A percentile compares a stretch with the other conserved stretches of the same genome.
These are phyloP conservation scores for Scaptomyza pallida DNA, from an alignment of 1,140 invertebrate genomes.

Conservation along the genomic window DNA sequence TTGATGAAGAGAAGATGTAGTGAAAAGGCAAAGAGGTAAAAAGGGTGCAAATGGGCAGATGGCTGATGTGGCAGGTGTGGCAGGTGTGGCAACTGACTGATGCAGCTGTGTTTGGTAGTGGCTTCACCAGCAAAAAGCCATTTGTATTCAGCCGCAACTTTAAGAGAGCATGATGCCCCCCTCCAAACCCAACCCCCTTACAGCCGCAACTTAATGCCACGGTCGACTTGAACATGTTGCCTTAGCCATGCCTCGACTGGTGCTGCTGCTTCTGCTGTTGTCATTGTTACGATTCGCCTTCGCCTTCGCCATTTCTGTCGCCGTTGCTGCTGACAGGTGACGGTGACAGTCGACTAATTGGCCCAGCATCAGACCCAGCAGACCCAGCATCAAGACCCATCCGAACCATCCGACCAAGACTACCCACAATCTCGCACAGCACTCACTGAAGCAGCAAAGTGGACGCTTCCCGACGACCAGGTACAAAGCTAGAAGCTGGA, in stretches of 20 bases:
- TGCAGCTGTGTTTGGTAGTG: conserved; percentile 1
- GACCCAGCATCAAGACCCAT: conserved; percentile 25
- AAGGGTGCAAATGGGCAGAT: background rate
- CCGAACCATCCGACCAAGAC: conserved; percentile 33
- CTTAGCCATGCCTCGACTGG: background rate
- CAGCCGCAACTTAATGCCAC: conserved; percentile 32
- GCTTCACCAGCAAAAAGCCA: conserved; percentile 2
- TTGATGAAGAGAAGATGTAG: background rate
- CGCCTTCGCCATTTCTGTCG: background rate
- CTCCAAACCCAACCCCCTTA: too few species aligned
- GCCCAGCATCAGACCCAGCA: conserved; percentile 31
- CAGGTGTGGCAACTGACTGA: too few species aligned
- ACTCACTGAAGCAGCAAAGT: conserved; percentile 40
- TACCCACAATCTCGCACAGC: conserved; percentile 39
- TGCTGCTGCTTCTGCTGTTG: conserved; percentile 1
- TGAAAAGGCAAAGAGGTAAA: background rate
- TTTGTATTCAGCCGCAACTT: conserved; percentile 25
- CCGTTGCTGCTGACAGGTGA: conserved; percentile 42
- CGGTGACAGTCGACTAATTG: conserved; percentile 60
- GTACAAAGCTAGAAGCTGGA: too few species aligned
- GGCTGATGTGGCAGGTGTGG: too few species aligned
- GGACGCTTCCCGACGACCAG: conserved; percentile 8
- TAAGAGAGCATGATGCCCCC: conserved; percentile 15
- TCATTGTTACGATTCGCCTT: too few species aligned
- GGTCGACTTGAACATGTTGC: conserved; percentile 32